phyloP scores from a whole-genome alignment of 2,888 invertebrate species.

The Drosophila diplacantha region DNA sequence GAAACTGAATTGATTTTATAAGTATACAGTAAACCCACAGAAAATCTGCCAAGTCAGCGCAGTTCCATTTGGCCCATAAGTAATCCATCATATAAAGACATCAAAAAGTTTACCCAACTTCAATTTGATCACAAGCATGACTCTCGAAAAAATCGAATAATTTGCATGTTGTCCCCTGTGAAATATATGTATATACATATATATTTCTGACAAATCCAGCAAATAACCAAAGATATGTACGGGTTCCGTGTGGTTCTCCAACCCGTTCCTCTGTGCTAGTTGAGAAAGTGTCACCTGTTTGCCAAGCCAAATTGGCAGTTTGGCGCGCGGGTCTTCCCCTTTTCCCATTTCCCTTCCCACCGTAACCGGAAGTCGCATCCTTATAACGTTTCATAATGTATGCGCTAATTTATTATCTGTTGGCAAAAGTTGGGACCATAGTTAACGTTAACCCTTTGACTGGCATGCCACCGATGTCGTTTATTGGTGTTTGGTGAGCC shows the following conservation, averaged over 20 bases:
- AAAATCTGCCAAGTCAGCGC: constrained; percentile 51
- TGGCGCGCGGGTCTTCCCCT: constrained; percentile 15
- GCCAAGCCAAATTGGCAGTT: constrained; percentile 56
- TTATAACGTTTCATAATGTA: constrained; percentile 66
- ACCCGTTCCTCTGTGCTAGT: constrained; percentile 50
- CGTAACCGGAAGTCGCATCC: constrained; percentile 53
- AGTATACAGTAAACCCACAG: background rate
- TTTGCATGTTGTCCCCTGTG: constrained; percentile 48
- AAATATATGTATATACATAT: background rate
- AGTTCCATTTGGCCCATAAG: constrained; percentile 29
- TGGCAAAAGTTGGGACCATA: constrained; percentile 64
- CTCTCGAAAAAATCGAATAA: constrained; percentile 39
- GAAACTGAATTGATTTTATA: background rate
- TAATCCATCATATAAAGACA: constrained; percentile 52
- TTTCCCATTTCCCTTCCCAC: constrained; percentile 2
- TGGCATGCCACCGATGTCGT: constrained; percentile 28
- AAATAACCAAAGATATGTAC: constrained; percentile 21
- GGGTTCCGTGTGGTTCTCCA: constrained; percentile 38
- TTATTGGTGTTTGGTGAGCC: constrained; percentile 19
- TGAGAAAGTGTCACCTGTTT: constrained; percentile 69
- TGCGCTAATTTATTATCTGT: constrained; percentile 74
- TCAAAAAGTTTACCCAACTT: constrained; percentile 44
- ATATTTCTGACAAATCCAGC: constrained; percentile 4
- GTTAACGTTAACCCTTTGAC: constrained; percentile 66
- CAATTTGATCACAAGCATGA: constrained; percentile 48